Evolutionary conservation across 2,113 vertebrate genomes (phyloP).

Genomic region (Chaetorhynchus papuensis): DNA sequence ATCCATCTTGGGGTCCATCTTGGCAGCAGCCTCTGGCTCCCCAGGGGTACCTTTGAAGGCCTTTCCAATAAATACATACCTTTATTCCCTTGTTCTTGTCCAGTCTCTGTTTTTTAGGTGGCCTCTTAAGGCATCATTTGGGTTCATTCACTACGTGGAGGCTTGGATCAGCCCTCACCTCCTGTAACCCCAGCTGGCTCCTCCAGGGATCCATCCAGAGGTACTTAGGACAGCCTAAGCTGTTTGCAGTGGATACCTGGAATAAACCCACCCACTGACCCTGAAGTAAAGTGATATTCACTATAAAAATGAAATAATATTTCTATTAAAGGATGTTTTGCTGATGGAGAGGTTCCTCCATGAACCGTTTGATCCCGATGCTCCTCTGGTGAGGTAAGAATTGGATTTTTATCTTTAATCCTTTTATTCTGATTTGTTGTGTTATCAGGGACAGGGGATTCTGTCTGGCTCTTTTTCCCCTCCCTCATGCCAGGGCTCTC

Average conservation of each 20-base stretch:
- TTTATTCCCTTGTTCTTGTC: too few species aligned
- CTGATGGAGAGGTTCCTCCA: background rate
- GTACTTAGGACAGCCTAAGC: background rate
- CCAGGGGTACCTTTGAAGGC: too few species aligned
- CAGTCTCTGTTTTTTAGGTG: too few species aligned
- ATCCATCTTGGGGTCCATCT: too few species aligned
- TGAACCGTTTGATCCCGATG: fast-evolving
- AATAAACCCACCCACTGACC: background rate
- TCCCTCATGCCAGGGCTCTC: background rate
- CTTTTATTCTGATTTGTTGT: background rate
- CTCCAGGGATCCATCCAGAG: background rate
- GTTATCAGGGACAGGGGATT: background rate
- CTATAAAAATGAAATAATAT: background rate
- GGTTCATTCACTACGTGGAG: background rate
- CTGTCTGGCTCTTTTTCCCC: background rate
- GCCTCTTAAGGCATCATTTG: too few species aligned
- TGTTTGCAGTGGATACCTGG: background rate
- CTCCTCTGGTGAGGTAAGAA: background rate
- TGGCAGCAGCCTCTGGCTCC: too few species aligned
- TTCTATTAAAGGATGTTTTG: background rate
- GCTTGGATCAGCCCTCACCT: background rate
- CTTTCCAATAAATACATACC: too few species aligned
- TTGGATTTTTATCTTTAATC: background rate
- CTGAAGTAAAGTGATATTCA: background rate
- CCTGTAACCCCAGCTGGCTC: background rate